These are phyloP conservation scores for Morpho helenor DNA, from an alignment of 2,888 invertebrate genomes.

Conservation along the genomic window DNA sequence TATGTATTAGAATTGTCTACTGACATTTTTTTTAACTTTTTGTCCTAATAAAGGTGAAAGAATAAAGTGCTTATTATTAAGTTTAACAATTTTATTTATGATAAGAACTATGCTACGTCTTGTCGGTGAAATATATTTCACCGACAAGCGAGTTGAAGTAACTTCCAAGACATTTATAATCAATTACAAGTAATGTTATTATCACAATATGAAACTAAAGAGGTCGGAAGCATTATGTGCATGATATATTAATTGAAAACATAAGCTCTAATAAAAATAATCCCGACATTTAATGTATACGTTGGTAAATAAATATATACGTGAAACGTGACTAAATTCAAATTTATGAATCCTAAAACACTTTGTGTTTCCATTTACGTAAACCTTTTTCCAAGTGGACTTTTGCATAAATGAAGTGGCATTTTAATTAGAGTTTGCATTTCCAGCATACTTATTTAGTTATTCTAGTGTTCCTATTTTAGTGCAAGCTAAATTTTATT, in stretches of 20 bases:
- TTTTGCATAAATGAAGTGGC: slow-evolving; percentile 28
- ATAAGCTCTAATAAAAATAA: slow-evolving; percentile 4
- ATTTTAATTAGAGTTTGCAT: slow-evolving; percentile 30
- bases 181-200: too few species aligned
- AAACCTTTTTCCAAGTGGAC: slow-evolving; percentile 28
- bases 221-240: too few species aligned
- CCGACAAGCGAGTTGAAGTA: too few species aligned
- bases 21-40: too few species aligned
- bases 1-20: too few species aligned
- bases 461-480: slow-evolving; percentile 20
- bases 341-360: slow-evolving; percentile 25
- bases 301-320: slow-evolving; percentile 5
- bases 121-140: too few species aligned
- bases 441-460: slow-evolving; percentile 25
- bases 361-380: slow-evolving; percentile 26
- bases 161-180: too few species aligned
- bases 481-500: slow-evolving; percentile 15
- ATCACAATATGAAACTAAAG: too few species aligned
- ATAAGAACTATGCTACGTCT: too few species aligned
- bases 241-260: not conserved
- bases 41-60: too few species aligned
- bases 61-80: too few species aligned
- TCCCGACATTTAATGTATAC: slow-evolving; percentile 2
- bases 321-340: slow-evolving; percentile 22
- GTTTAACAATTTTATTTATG: too few species aligned